Evolutionary conservation across 2,888 invertebrate genomes (phyloP).

Genomic region (Apoda limacodes): DNA sequence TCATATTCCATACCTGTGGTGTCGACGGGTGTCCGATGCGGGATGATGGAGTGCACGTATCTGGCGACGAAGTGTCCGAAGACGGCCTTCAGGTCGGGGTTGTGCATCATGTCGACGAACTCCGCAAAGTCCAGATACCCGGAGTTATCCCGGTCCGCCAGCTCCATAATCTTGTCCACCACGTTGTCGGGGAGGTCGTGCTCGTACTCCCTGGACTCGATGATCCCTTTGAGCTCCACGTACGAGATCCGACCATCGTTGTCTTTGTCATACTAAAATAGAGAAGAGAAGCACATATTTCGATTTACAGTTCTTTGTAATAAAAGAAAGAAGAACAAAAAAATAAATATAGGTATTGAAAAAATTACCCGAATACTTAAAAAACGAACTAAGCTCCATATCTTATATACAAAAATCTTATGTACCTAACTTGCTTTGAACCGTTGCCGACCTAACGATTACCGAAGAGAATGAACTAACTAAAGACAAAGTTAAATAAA

Average conservation of each 20-base stretch:
- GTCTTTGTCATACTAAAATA: constrained; percentile 76
- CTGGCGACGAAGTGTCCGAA: constrained; percentile 74
- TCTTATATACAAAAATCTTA: no score
- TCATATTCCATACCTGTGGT: constrained; percentile 64
- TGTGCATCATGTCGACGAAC: constrained; percentile 77
- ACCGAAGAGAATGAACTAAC: no score
- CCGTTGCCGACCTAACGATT: no score
- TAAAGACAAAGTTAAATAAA: no score
- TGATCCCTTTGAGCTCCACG: constrained; percentile 73
- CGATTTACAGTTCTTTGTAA: no score
- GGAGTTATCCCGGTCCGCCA: constrained; percentile 73
- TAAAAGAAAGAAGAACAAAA: no score
- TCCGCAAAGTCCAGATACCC: constrained; percentile 78
- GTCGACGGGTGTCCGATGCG: constrained; percentile 62
- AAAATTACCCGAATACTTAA: no score
- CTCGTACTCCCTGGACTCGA: constrained; percentile 70
- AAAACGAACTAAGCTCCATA: no score
- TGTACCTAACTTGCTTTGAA: no score
- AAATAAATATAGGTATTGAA: no score
- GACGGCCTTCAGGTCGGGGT: constrained; percentile 71
- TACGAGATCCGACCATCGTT: constrained; percentile 77
- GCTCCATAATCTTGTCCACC: constrained; percentile 74
- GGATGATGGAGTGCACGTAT: constrained; percentile 70
- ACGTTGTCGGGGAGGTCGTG: constrained; percentile 77
- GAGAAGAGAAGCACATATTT: no score